Evolutionary conservation across 1,140 invertebrate genomes (phyloP).

Genomic region (Drosophila arawakana): DNA sequence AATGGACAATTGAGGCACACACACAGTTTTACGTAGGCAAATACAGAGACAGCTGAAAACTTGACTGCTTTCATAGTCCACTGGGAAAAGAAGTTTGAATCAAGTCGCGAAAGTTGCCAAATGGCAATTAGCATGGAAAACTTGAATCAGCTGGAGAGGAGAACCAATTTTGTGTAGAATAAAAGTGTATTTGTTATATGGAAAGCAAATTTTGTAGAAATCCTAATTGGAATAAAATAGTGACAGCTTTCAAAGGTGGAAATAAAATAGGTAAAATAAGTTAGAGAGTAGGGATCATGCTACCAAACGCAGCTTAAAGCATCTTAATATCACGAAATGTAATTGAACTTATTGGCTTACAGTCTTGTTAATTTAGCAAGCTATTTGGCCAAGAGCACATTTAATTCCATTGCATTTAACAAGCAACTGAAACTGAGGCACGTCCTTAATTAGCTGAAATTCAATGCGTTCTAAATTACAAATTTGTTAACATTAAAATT

Average conservation of each 20-base stretch:
- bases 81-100: conserved; percentile 63
- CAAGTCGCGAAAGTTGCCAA: conserved; percentile 75
- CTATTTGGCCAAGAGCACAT: conserved; percentile 14
- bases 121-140: conserved; percentile 75
- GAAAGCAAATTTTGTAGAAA: conserved; percentile 1
- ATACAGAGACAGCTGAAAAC: not conserved
- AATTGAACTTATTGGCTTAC: conserved; percentile 5
- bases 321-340: not conserved
- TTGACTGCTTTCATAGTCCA: conserved; percentile 35
- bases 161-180: conserved; percentile 25
- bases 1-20: conserved; percentile 74
- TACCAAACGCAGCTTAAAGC: not conserved
- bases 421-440: conserved; percentile 11
- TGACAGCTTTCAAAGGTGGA: not conserved
- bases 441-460: conserved; percentile 61
- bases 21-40: not conserved
- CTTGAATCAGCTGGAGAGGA: conserved; percentile 44
- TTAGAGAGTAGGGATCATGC: not conserved
- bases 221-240: not conserved
- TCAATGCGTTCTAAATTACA: conserved; percentile 60
- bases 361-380: conserved; percentile 11
- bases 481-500: conserved; percentile 65
- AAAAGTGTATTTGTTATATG: conserved; percentile 19
- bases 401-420: conserved; percentile 49
- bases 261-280: not conserved